phyloP scores from a whole-genome alignment of 64 coral and sea anemone genomes.

The Dendrophyllia cribrosa region DNA sequence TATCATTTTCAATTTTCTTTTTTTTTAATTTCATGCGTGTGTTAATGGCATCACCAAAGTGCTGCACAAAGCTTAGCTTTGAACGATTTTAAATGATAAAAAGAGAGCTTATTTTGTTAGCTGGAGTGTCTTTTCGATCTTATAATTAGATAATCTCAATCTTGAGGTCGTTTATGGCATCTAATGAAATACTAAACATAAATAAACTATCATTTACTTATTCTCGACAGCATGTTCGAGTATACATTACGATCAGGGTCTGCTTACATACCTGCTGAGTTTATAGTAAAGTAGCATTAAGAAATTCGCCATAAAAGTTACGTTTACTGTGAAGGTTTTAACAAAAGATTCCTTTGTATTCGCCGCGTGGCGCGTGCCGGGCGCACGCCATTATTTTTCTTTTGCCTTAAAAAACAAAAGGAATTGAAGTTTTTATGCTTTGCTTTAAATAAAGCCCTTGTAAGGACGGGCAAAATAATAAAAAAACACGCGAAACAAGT shows the following conservation, averaged over 20 bases:
- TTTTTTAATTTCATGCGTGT: too few species aligned
- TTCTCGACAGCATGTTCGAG: neutral
- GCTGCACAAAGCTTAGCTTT: too few species aligned
- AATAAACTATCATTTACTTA: too few species aligned
- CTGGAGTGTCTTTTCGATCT: too few species aligned
- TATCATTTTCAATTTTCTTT: too few species aligned
- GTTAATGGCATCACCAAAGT: too few species aligned
- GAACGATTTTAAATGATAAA: too few species aligned
- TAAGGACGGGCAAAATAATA: neutral
- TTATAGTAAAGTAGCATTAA: constrained; percentile 9
- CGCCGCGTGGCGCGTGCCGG: constrained; percentile 27
- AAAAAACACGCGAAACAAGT: neutral
- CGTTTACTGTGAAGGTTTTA: neutral
- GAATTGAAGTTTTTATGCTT: neutral
- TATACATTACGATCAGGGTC: neutral
- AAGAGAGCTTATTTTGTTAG: too few species aligned
- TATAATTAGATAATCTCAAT: too few species aligned
- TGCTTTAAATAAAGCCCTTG: neutral
- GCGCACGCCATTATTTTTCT: neutral
- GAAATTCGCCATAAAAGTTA: constrained; percentile 19
- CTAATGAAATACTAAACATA: too few species aligned
- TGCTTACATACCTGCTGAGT: constrained; percentile 12
- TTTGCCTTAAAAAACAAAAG: constrained; percentile 1
- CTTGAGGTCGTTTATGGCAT: too few species aligned
- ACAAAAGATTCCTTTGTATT: constrained; percentile 36